Evolutionary conservation across 2,888 invertebrate genomes (phyloP).

Genomic region (Melangyna quadrimaculata): DNA sequence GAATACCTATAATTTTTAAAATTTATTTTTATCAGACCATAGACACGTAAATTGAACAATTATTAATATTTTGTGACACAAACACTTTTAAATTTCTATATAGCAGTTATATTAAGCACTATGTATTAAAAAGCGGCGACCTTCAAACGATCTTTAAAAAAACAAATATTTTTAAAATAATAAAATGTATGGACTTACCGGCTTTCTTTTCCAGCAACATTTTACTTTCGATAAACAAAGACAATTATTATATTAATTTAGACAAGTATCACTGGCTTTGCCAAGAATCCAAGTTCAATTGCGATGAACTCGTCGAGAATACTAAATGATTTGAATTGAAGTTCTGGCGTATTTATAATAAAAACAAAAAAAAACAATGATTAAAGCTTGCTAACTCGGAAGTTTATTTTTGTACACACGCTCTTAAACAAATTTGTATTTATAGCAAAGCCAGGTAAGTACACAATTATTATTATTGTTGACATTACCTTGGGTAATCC

Average conservation of each 20-base stretch:
- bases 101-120: too few relatives aligned
- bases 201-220: neutral
- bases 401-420: neutral
- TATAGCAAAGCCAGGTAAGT: neutral
- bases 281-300: neutral
- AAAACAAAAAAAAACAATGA: neutral
- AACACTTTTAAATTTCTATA: too few relatives aligned
- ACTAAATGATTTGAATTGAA: neutral
- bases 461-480: neutral
- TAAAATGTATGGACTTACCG: neutral
- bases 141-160: too few relatives aligned
- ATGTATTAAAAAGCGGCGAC: too few relatives aligned
- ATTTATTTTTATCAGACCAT: too few relatives aligned
- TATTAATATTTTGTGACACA: too few relatives aligned
- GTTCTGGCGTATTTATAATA: conserved; percentile 11
- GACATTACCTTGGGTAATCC: conserved; percentile 7
- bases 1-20: too few relatives aligned
- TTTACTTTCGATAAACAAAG: neutral
- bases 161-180: neutral
- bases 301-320: neutral
- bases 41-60: too few relatives aligned
- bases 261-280: neutral
- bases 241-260: neutral
- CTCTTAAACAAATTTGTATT: neutral
- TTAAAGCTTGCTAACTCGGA: conserved; percentile 2